Evolutionary conservation across 2,113 vertebrate genomes (phyloP).

Genomic region (Thomomys bottae): DNA sequence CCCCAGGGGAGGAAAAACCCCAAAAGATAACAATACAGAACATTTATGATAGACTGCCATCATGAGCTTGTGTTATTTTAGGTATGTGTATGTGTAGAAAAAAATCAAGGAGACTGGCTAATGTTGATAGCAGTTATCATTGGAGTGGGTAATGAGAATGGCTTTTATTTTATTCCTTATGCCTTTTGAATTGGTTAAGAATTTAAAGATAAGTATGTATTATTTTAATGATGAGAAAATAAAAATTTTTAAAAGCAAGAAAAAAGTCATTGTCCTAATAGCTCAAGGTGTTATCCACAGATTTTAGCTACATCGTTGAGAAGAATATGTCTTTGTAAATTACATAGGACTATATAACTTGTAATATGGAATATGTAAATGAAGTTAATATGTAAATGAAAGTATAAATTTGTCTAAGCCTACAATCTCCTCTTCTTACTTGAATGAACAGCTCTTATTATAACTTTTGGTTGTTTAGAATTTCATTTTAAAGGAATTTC

Average conservation of each 20-base stretch:
- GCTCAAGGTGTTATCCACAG: neutral
- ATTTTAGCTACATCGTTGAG: neutral
- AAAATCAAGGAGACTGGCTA: neutral
- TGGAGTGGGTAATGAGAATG: neutral
- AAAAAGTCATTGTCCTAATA: conserved; percentile 22
- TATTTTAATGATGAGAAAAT: conserved; percentile 7
- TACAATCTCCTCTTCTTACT: neutral
- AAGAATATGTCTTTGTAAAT: neutral
- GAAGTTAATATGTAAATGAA: neutral
- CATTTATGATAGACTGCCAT: neutral
- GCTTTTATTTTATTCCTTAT: neutral
- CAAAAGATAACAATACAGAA: neutral
- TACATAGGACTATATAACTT: neutral
- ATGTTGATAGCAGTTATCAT: neutral
- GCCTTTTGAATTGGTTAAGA: neutral
- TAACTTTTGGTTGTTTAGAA: neutral
- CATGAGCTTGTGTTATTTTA: neutral
- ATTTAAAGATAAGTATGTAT: neutral
- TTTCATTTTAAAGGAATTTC: conserved; percentile 61
- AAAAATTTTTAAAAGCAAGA: conserved; percentile 3
- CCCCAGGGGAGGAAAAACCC: no score
- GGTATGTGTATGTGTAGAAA: neutral
- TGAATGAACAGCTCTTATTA: neutral
- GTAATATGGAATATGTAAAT: neutral
- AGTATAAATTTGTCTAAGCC: neutral